Base-by-base conservation (phyloP, 2,888 invertebrate species). In the Scaeva pyrastri region DNA sequence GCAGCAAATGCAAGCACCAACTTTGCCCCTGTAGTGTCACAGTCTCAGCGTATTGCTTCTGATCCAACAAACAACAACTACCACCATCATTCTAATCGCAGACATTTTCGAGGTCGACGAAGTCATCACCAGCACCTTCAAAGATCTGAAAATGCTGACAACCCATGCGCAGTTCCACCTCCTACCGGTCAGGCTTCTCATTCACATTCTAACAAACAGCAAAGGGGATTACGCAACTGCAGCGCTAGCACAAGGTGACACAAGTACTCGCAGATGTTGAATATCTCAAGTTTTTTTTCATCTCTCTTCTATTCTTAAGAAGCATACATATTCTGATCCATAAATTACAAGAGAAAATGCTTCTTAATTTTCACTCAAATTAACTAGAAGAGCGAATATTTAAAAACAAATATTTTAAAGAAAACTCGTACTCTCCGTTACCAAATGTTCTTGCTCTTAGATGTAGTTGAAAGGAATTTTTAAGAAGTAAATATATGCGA, bases 161-260 rank as follows among this genome's bases (percentile, higher is more conserved):
- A 89, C 16, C 14, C 77, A 52, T 66, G 64, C 48, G 2, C 73
- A 68, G 14, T 71, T 12, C 12, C 84, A 23, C 8, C 77, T 60
- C 14, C 76, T 56, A 12, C 77, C 19, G 43, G 70, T 76, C 73
- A 88, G 70, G 14, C 75, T 39, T 8, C 70, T 4, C 88, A 89
- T 8, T 88, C 88, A 11, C 87, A 83, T 45, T 81, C 87, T 60
- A 89, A 90, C 88, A 92, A 91, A 78, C 92, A 91, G 76, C 87
- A 90, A 82, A 91, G 91, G 90, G 89, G 90, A 23, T 89, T 90
- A 58, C 87, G 89, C 66, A 90, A 91, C 87, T 89, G 90, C 73
- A 89, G 89, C 60, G 88, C 89, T 26, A 91, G 90, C 90, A 89
- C 90, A 90, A 92, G 92, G 92, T 92, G 92, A 92, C 92, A 91